These are phyloP conservation scores for Pogonophryne albipinna DNA, from an alignment of 2,797 vertebrate genomes.

Conservation along the genomic window DNA sequence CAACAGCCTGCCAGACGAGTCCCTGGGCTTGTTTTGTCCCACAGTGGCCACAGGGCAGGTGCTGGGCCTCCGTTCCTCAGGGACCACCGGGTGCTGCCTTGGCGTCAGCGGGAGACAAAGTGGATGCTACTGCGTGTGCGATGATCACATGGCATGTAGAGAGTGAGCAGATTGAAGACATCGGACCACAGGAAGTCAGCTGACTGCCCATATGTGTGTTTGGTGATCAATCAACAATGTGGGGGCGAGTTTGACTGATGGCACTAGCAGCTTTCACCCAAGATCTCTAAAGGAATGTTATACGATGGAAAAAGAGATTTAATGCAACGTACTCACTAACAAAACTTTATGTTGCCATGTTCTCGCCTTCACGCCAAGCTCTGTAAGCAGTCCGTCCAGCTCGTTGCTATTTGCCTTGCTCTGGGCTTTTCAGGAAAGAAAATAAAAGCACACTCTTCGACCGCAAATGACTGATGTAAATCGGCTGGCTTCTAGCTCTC, in stretches of 20 bases:
- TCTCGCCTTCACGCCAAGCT: conserved; percentile 7
- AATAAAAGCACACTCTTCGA: conserved; percentile 65
- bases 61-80: conserved; percentile 40
- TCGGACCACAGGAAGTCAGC: conserved; percentile 23
- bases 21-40: conserved; percentile 58
- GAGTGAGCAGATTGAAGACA: conserved; percentile 26
- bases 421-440: conserved; percentile 37
- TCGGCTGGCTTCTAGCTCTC: conserved; percentile 66
- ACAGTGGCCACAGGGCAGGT: conserved; percentile 60
- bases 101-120: conserved; percentile 53
- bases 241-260: conserved; percentile 16
- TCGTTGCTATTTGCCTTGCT: conserved; percentile 60
- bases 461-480: conserved; percentile 82
- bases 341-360: conserved; percentile 4
- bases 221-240: background rate
- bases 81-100: conserved; percentile 56
- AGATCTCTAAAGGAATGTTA: background rate
- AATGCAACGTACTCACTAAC: background rate
- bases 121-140: conserved; percentile 36
- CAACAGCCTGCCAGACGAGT: conserved; percentile 61
- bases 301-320: background rate
- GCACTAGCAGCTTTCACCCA: background rate
- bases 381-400: conserved; percentile 26
- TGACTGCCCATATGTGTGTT: background rate
- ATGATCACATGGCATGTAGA: conserved; percentile 20